Conservation (phyloP, 53 echinoderm and acorn worm genomes). For the Temnopleurus reevesii region DNA sequence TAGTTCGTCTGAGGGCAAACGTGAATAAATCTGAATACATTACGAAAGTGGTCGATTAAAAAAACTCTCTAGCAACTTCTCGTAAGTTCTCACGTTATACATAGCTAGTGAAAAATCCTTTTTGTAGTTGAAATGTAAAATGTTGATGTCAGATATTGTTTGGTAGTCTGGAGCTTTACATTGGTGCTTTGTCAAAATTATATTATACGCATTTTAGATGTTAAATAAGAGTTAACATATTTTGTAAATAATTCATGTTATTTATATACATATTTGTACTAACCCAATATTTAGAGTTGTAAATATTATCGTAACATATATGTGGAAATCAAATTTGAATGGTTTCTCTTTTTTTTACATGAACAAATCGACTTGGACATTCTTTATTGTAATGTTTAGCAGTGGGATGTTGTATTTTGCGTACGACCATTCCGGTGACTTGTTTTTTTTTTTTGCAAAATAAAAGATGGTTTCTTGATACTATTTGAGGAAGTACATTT, state of each 20-base stretch:
- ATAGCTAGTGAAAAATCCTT: background rate
- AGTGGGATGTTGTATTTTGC: no score
- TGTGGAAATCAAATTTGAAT: no score
- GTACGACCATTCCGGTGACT: no score
- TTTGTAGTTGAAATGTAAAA: background rate
- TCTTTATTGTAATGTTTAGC: no score
- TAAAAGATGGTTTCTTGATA: no score
- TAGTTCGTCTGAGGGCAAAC: background rate
- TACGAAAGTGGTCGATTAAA: background rate
- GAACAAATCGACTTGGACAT: no score
- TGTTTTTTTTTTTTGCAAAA: no score
- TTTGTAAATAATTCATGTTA: constrained; percentile 17
- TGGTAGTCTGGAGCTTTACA: background rate
- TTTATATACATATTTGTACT: constrained; percentile 21
- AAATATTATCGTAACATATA: no score
- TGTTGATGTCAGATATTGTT: background rate
- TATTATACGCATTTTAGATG: constrained; percentile 17
- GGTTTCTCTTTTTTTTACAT: no score
- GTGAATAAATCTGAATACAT: background rate
- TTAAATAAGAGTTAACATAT: background rate
- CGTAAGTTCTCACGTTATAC: background rate
- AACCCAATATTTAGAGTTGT: no score
- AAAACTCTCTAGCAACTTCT: no score
- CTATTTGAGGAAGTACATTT: no score
- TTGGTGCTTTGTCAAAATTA: background rate